These are phyloP conservation scores for Thymallus thymallus DNA, from an alignment of 2,113 vertebrate genomes.

Conservation along the genomic window DNA sequence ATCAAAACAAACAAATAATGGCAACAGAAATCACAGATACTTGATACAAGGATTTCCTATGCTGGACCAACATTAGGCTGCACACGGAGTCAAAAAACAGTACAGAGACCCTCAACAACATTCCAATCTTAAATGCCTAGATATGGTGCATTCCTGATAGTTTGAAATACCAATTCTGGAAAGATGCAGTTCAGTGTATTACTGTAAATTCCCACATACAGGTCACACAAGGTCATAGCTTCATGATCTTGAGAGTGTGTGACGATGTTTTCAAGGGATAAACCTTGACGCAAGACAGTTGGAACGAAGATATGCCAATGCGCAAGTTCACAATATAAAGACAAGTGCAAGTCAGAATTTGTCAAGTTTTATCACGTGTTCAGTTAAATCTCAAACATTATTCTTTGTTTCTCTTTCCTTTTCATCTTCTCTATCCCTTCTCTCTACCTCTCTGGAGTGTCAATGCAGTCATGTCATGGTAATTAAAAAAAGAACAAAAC, in stretches of 20 bases:
- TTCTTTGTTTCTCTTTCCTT: not conserved
- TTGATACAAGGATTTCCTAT: not conserved
- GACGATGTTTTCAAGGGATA: not conserved
- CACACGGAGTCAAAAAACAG: not conserved
- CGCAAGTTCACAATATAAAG: not conserved
- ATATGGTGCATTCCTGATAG: not conserved
- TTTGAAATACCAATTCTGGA: not conserved
- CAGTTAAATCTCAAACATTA: not conserved
- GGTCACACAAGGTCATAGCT: not conserved
- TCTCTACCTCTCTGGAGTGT: not conserved
- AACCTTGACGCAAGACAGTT: not conserved
- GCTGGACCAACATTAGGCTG: not conserved
- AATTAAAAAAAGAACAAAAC: not conserved
- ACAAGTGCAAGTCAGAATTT: not conserved
- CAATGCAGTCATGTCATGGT: not conserved
- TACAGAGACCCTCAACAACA: not conserved
- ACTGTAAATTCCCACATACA: not conserved
- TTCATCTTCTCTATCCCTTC: not conserved
- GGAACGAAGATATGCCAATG: not conserved
- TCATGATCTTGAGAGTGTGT: not conserved
- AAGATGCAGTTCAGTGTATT: constrained; percentile 1
- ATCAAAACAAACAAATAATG: constrained; percentile 2
- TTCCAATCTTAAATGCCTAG: not conserved
- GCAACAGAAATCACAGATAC: not conserved
- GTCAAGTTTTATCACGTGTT: not conserved